Evolutionary conservation across 2,888 invertebrate species (phyloP), one percentile per base, ranked within the genome.

Genomic region (Ophion slaviceki): DNA sequence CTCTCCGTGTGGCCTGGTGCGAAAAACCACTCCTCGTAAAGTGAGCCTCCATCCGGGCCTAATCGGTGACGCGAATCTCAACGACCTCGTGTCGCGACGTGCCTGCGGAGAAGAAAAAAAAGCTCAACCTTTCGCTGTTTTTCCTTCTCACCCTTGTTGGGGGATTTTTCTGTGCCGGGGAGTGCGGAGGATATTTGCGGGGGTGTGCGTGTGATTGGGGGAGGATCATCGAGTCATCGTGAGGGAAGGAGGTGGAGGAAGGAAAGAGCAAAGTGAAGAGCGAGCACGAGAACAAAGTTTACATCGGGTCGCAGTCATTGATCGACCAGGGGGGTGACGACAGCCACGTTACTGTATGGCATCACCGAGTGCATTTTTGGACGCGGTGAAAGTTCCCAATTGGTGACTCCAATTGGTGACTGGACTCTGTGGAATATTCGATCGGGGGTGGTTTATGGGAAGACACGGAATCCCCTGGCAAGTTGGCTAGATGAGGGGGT

Each of bases 291-390:
- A 47, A 14, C 59, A 66, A 62, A 85, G 82, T 78, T 79, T 59
- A 70, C 24, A 47, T 74, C 78, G 74, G 53, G 85, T 79, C 14
- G 62, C 86, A 86, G 86, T 86, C 86, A 86, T 86, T 77, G 86
- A 86, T 86, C 86, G 86, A 72, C 79, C 82, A 32, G 77, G 72
- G 76, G 77, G 53, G 68, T 64, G 83, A 77, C 68, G 77, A 74
- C 62, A 61, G 59, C 76, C 32, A 40, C 70, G 59, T 64, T 40
- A 70, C 8, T 57, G 8, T 24, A 24, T 24, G 24, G 24, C 36
- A 45, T 32, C 20, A 28, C 47, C 17, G 11, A 32, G 77, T 72
- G 72, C 32, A 67, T 10, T 14, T 14, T 28, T 45, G 61, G n/a
- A 14, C 67, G 1, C 10, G 14, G 11, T 14, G 14, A 40, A 53